A percentile compares a stretch with the other conserved stretches of the same genome.
These are phyloP conservation scores for Nomada goodeniana DNA, from an alignment of 2,888 invertebrate species.

Conservation along the genomic window DNA sequence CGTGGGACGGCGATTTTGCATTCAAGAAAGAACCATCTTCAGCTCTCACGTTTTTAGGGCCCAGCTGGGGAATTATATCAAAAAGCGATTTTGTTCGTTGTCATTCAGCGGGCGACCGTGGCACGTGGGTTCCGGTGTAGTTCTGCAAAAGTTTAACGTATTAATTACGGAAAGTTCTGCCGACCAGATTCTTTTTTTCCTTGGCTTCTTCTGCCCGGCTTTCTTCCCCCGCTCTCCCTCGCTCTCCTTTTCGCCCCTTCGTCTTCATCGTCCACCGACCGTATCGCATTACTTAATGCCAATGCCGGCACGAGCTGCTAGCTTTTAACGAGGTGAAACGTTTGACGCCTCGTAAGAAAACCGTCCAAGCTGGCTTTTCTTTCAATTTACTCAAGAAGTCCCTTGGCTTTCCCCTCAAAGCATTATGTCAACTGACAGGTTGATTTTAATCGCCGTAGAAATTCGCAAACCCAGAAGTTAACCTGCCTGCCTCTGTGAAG, in stretches of 20 bases:
- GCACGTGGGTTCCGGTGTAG: conserved; percentile 61
- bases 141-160: conserved; percentile 71
- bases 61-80: conserved; percentile 68
- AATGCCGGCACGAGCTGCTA: conserved; percentile 69
- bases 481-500: too few relatives aligned
- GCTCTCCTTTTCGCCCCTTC: conserved; percentile 34
- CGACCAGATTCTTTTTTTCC: conserved; percentile 46
- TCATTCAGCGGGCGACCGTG: conserved; percentile 64
- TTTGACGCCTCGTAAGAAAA: conserved; percentile 71
- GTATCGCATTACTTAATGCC: conserved; percentile 73
- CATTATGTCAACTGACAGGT: conserved; percentile 32
- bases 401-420: conserved; percentile 57
- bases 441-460: conserved; percentile 23
- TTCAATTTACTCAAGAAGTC: conserved; percentile 55
- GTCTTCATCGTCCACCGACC: conserved; percentile 61
- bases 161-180: conserved; percentile 72
- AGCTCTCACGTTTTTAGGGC: conserved; percentile 63
- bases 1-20: conserved; percentile 45
- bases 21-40: conserved; percentile 48
- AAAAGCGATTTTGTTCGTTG: conserved; percentile 73
- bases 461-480: background rate
- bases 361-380: conserved; percentile 55
- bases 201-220: conserved; percentile 27
- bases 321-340: conserved; percentile 74
- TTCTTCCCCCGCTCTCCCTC: background rate